phyloP scores from a whole-genome alignment of 53 echinoderm and acorn worm genomes.

The Pentamera pediparva region DNA sequence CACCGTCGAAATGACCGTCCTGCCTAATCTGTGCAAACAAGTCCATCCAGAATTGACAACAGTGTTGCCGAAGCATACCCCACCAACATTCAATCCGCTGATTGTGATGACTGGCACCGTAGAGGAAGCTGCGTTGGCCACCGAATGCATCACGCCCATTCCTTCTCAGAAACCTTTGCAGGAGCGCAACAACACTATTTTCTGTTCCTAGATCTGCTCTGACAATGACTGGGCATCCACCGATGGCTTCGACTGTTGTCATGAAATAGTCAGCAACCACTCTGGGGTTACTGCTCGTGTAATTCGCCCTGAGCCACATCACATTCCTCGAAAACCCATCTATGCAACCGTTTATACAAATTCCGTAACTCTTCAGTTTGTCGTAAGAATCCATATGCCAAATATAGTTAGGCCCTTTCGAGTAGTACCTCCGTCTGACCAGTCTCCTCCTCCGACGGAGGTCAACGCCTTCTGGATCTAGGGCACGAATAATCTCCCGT shows the following conservation, averaged over 20 bases:
- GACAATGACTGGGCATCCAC: conserved; percentile 35
- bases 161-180: conserved; percentile 39
- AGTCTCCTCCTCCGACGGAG: conserved; percentile 28
- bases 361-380: conserved; percentile 30
- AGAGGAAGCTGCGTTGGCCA: conserved; percentile 17
- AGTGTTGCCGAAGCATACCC: conserved; percentile 47
- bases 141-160: conserved; percentile 15
- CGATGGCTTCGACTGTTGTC: not conserved
- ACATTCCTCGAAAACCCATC: conserved; percentile 44
- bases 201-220: conserved; percentile 35
- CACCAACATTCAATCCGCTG: conserved; percentile 65
- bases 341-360: conserved; percentile 3
- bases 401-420: conserved; percentile 39
- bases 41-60: conserved; percentile 55
- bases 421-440: conserved; percentile 27
- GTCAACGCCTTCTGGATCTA: conserved; percentile 45
- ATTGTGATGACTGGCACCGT: conserved; percentile 41
- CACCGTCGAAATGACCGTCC: conserved; percentile 41
- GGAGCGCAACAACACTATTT: conserved; percentile 3
- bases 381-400: conserved; percentile 55
- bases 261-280: conserved; percentile 48
- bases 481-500: conserved; percentile 1
- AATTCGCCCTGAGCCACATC: conserved; percentile 35
- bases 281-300: conserved; percentile 46
- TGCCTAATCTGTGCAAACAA: conserved; percentile 30